Evolutionary conservation across 2,797 vertebrate genomes (phyloP), one percentile per base, ranked within the genome.

Genomic region (Gymnocypris eckloni): DNA sequence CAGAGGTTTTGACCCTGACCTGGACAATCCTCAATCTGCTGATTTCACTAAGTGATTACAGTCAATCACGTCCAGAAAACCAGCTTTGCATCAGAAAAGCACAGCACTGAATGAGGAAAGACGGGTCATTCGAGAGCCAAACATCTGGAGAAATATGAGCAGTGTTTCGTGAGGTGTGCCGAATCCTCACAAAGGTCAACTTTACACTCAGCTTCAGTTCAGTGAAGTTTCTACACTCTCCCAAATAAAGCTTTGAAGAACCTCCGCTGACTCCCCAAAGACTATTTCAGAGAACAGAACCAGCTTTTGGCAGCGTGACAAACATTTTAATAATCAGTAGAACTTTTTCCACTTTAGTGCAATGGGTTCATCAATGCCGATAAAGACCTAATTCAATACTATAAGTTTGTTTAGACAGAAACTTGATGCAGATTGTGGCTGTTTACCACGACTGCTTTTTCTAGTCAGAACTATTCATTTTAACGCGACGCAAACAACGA

Each of bases 141-240:
- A 12, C 10, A 0, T 61, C 22, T 25, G n/a, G 59, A 61, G 59
- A 25, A 25, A 61, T 25, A 61, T 25, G 10, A 25, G 5, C n/a
- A 2, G 11, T 64, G n/a, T 61, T 61, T 61, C 4, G 0, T 61
- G 2, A 61, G n/a, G n/a, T 37, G 33, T 69, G 37, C 37, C 39
- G 66, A 69, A 69, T 39, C 37, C 37, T 39, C 33, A 2, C 2
- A 1, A 69, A 39, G 5, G 0, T 13, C 0, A 28, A 39, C 16
- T 69, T 20, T 20, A 1, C 16, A 69, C 39, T 20, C 33, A 69
- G 66, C 33, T 69, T 69, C 33, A 67, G 66, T 67, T 87, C 37
- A 88, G 86, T 71, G 83, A 87, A 91, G 81, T 1, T 13, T 1
- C 12, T 50, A 15, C 4, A 50, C 48, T 50, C 48, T 15, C 15